phyloP scores from a whole-genome alignment of 2,888 invertebrate species.

The Cheilosia variabilis region DNA sequence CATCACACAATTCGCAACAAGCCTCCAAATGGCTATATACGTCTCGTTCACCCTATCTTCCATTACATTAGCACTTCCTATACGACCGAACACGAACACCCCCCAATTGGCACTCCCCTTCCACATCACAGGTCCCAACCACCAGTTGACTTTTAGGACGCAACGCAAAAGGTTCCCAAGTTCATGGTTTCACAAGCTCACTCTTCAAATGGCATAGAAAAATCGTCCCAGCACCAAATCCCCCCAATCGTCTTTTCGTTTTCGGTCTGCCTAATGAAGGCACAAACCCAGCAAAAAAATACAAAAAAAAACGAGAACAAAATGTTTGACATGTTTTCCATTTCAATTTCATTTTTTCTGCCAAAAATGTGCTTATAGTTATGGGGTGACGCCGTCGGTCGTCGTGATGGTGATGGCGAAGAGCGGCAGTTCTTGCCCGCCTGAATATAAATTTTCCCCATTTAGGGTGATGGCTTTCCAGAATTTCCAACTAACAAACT shows the following conservation, averaged over 20 bases:
- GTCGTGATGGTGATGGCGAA: neutral
- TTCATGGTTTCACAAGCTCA: conserved; percentile 24
- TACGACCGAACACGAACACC: neutral
- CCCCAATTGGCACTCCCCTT: conserved; percentile 1
- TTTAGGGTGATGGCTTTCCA: conserved; percentile 13
- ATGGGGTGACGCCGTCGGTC: conserved; percentile 5
- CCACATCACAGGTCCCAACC: neutral
- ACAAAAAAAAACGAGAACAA: conserved; percentile 3
- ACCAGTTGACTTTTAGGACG: conserved; percentile 36
- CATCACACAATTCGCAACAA: no score
- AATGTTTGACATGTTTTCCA: conserved; percentile 69
- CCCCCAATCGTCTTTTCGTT: neutral
- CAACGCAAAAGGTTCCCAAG: conserved; percentile 10
- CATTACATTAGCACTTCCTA: conserved; percentile 21
- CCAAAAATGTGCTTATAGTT: conserved; percentile 39
- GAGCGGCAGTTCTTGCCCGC: conserved; percentile 14
- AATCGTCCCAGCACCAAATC: conserved; percentile 14
- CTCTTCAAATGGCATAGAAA: conserved; percentile 34
- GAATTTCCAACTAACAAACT: conserved; percentile 33
- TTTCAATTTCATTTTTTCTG: conserved; percentile 63
- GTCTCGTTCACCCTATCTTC: neutral
- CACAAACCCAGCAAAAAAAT: conserved; percentile 1
- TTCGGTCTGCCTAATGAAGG: conserved; percentile 35
- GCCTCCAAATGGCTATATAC: no score
- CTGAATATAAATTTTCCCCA: conserved; percentile 56